These are phyloP conservation scores for Drosophila seclusa DNA, from an alignment of 2,888 invertebrate genomes.

Conservation along the genomic window DNA sequence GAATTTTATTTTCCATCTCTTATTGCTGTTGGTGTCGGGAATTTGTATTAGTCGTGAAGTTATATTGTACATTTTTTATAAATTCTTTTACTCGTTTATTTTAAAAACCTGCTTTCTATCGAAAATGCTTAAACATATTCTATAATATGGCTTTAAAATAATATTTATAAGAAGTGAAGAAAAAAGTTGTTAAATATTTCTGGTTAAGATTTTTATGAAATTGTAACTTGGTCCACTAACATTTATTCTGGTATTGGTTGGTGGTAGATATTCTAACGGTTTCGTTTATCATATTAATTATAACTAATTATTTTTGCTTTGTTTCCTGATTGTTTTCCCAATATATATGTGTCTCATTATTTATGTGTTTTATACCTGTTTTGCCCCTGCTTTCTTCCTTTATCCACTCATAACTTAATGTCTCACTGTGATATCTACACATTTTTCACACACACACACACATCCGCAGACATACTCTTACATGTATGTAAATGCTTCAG, in stretches of 20 bases:
- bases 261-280: neutral
- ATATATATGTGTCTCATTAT: neutral
- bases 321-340: neutral
- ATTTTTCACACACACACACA: constrained; percentile 12
- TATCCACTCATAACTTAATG: constrained; percentile 15
- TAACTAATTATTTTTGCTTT: neutral
- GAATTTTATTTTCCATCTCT: constrained; percentile 12
- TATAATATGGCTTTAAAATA: neutral
- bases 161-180: neutral
- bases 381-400: neutral
- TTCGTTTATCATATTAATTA: constrained; percentile 6
- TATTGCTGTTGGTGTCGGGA: constrained; percentile 15
- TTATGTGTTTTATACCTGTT: constrained; percentile 8
- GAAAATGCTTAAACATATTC: neutral
- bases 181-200: rapidly evolving
- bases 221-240: neutral
- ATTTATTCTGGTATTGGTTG: constrained; percentile 10
- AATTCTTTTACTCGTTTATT: too few species aligned
- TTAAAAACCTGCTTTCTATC: neutral
- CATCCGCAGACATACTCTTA: neutral
- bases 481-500: constrained; percentile 37
- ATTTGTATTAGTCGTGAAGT: neutral
- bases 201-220: neutral
- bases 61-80: neutral
- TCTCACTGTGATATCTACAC: constrained; percentile 22